phyloP scores from a whole-genome alignment of 2,797 vertebrate species.

The Enteromius viviparus region DNA sequence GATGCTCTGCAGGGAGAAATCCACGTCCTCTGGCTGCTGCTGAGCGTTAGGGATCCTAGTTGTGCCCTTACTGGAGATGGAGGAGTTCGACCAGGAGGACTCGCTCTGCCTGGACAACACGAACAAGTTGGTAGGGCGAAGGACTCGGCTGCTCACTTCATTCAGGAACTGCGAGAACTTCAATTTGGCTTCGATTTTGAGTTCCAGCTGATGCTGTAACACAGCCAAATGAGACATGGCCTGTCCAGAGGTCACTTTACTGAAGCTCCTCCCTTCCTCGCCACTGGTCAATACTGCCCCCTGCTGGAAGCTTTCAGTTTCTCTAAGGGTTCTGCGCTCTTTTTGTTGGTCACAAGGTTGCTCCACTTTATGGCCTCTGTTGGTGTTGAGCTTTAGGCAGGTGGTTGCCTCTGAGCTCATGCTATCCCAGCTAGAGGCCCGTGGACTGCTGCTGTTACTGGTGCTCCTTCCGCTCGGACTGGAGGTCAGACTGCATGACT shows the following conservation, averaged over 20 bases:
- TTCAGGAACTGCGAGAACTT: constrained; percentile 90
- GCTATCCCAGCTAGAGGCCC: constrained; percentile 15
- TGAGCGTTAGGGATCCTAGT: constrained; percentile 1
- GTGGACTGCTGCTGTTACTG: constrained; percentile 16
- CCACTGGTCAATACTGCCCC: constrained; percentile 56
- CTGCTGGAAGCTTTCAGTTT: constrained; percentile 50
- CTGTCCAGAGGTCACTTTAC: constrained; percentile 49
- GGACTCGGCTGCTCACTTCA: constrained; percentile 82
- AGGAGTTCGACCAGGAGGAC: constrained; percentile 12
- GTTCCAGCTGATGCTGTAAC: constrained; percentile 67
- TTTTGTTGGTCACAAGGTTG: background rate
- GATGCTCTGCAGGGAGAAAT: background rate
- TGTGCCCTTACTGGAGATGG: constrained; percentile 56
- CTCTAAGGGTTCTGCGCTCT: background rate
- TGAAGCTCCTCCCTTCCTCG: constrained; percentile 13
- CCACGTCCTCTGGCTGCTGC: background rate
- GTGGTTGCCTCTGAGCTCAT: constrained; percentile 35
- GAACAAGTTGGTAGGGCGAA: constrained; percentile 77
- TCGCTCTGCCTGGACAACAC: constrained; percentile 63
- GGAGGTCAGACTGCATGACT: constrained; percentile 55
- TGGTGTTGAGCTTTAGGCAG: constrained; percentile 21
- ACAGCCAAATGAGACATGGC: constrained; percentile 56
- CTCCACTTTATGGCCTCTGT: background rate
- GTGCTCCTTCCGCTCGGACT: constrained; percentile 36
- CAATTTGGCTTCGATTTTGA: constrained; percentile 77